phyloP scores from a whole-genome alignment of 2,113 vertebrate genomes.

The Amblyornis subalaris region DNA sequence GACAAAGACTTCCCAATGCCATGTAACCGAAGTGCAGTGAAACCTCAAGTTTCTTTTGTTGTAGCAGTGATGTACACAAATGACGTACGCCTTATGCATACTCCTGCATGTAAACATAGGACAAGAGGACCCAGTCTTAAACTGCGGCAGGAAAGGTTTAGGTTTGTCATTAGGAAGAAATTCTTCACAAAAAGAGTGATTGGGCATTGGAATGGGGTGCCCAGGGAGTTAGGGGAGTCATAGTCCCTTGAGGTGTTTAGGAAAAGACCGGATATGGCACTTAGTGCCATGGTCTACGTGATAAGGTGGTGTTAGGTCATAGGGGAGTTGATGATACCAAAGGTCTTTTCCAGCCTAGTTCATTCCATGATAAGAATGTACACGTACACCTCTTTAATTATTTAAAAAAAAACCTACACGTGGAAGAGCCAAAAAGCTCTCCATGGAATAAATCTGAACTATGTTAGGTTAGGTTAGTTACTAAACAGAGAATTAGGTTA shows the following conservation, averaged over 20 bases:
- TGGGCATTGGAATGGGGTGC: background rate
- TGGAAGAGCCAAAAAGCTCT: background rate
- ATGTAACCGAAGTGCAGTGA: background rate
- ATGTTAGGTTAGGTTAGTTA: background rate
- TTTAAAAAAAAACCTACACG: rapidly evolving
- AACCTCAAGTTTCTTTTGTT: background rate
- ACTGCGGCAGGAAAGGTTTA: background rate
- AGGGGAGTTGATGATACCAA: background rate
- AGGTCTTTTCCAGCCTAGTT: background rate
- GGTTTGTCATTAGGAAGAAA: background rate
- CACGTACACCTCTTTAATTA: rapidly evolving
- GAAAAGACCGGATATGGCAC: background rate
- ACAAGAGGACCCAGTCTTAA: background rate
- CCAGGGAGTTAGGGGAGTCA: background rate
- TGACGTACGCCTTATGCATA: rapidly evolving
- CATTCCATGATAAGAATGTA: background rate
- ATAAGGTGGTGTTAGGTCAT: background rate
- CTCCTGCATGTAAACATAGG: background rate
- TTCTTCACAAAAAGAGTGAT: background rate
- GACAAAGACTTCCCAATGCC: background rate
- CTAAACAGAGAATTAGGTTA: background rate
- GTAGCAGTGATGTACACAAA: background rate
- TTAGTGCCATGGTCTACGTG: no score
- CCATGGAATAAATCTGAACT: background rate
- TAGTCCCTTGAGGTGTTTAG: background rate